Base-by-base conservation (phyloP, 2,797 vertebrate genomes). In the Trachops cirrhosus region DNA sequence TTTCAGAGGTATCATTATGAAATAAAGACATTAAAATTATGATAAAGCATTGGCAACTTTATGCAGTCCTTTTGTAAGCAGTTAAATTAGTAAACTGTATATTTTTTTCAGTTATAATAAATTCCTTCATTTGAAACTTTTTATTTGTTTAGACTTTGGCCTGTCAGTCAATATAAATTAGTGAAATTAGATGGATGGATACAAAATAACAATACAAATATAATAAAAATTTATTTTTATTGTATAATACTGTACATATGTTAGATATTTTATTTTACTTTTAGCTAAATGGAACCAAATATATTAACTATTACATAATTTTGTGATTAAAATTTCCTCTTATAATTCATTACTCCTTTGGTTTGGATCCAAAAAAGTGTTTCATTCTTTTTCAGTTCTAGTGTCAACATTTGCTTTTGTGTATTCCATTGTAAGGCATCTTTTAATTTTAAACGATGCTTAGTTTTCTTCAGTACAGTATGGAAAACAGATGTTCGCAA, bases 391-490 rank as follows among this genome's bases (percentile, higher is more conserved):
- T 24, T 68, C 19, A 34, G 24, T 46, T 89, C n/a, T 84, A 78
- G 32, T 62, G 24, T 86, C 15, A 68, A 29, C 22, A 41, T 2
- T 74, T 4, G 22, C 5, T 32, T 89, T 86, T 84, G 37, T 84
- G 32, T 74, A 59, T 77, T 92, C n/a, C 85, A 14, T 82, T 64
- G 39, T 9, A 67, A 50, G n/a, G 48, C 3, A 48, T 92, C 26
- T 84, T 86, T 83, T 91, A 91, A 89, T 77, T 82, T 92, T 67
- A 95, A 86, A 39, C 1, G 24, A 83, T 68, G 52, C 11, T 79
- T 71, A 34, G 39, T 92, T 93, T 92, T 86, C 59, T 94, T 82
- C 52, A 48, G 44, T 84, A 93, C 52, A 73, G 79, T 78, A 79
- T 54, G 15, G 48, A 84, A 95, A 83, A 48, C 37, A 62, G 39